Conservation (phyloP, 37 sponge, comb jelly and placozoan species). For the Theonella swinhoei region DNA sequence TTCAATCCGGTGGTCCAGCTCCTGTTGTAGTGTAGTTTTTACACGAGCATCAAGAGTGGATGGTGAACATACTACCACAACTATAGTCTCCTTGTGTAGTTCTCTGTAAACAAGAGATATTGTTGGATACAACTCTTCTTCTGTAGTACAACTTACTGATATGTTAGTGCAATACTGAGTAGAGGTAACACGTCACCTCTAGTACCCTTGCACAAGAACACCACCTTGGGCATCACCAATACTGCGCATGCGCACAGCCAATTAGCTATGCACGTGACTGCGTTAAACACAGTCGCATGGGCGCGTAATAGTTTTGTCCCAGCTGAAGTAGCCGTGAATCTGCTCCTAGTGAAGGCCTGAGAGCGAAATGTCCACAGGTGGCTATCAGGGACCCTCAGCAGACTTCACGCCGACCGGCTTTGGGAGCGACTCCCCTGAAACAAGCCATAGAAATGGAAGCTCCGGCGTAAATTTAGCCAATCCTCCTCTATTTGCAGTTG, state of each 20-base stretch:
- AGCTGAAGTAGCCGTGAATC: no score
- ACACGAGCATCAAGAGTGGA: not conserved
- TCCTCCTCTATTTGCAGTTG: constrained; percentile 65
- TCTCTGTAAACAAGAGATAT: not conserved
- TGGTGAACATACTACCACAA: constrained; percentile 30
- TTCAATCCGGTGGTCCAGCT: not conserved
- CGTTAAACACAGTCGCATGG: not conserved
- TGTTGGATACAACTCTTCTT: not conserved
- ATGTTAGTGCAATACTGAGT: constrained; percentile 22
- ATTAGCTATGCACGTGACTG: constrained; percentile 6
- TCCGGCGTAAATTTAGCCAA: not conserved
- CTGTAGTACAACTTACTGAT: constrained; percentile 37
- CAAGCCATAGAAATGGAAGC: not conserved
- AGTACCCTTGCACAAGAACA: constrained; percentile 56
- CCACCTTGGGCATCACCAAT: constrained; percentile 31
- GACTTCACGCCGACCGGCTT: constrained; percentile 51
- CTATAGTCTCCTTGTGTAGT: not conserved
- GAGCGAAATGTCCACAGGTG: constrained; percentile 71
- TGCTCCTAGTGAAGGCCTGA: no score
- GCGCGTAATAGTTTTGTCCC: no score
- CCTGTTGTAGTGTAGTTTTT: not conserved
- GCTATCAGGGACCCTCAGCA: constrained; percentile 67
- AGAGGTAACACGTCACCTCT: constrained; percentile 65
- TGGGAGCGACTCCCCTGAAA: constrained; percentile 40
- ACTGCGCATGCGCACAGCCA: not conserved